Evolutionary conservation across 2,888 invertebrate species (phyloP), one percentile per base, ranked within the genome.

Genomic region (Drosophila helvetica): DNA sequence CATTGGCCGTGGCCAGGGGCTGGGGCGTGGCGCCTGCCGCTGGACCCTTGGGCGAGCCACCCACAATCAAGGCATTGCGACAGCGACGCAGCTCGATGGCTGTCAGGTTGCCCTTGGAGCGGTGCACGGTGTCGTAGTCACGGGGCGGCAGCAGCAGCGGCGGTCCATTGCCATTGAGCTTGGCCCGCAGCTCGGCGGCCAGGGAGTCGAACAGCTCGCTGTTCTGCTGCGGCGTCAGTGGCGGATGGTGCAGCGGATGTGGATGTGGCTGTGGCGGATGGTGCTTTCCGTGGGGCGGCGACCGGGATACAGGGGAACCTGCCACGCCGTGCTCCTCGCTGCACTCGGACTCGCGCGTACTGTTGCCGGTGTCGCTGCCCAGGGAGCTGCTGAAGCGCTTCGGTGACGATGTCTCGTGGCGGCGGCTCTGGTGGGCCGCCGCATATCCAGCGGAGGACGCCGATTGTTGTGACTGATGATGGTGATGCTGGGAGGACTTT

Each of bases 71-170:
- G 3, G 90, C 88, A 77, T 92, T 92, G 52, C 91, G 91, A 76
- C 92, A 92, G 63, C 92, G 90, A 53, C 95, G 91, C 73, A 94
- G 91, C 88, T 96, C 96, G 80, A 95, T 95, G 30, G 95, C 95
- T n/a, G 94, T 94, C 54, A 96, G 91, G 90, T 96, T 96, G 8
- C 96, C 96, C 72, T 95, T 94, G 58, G 92, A 92, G 55, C 92
- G 94, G 90, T 96, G 96, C 3, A 97, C 96, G 1, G 98, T 98
- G 92, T 98, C 98, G 93, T 98, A 98, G 92, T 98, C 98, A 30
- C 97, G 94, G 0, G 98, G 98, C 0, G 98, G 98, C 71, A 98
- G 93, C 22, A 98, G 93, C 58, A 98, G 94, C 0, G 98, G 98
- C 91, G 91, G 94, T 89, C 93, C 94, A 88, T 93, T 94, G 91